Percentiles rank a stretch among this genome's conserved stretches.
Conservation (phyloP, 2,797 vertebrate species). For the Poeciliopsis presidionis region DNA sequence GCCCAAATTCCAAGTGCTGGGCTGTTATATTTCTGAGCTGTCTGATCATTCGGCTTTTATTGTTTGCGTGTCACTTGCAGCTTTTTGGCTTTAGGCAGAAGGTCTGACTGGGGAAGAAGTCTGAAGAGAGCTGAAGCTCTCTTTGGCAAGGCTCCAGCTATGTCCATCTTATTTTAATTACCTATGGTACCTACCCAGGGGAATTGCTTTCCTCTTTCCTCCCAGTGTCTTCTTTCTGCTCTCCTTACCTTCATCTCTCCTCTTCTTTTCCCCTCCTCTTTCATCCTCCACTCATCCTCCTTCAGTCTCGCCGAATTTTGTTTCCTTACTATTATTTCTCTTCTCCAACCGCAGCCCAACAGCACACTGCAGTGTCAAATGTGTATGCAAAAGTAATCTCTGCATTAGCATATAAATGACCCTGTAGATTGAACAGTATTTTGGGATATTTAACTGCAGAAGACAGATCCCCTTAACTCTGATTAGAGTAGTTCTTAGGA, state of each 20-base stretch:
- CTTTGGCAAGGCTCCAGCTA: constrained; percentile 73
- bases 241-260: constrained; percentile 45
- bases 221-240: constrained; percentile 46
- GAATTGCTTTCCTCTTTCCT: constrained; percentile 63
- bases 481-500: constrained; percentile 63
- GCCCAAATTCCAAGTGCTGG: constrained; percentile 28
- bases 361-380: constrained; percentile 61
- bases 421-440: constrained; percentile 81
- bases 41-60: constrained; percentile 39
- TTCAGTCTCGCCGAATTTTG: constrained; percentile 26
- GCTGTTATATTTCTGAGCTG: constrained; percentile 33
- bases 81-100: constrained; percentile 61
- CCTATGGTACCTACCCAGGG: constrained; percentile 70
- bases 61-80: constrained; percentile 56
- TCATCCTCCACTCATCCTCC: constrained; percentile 36
- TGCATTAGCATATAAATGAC: constrained; percentile 86
- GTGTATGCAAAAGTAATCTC: constrained; percentile 75
- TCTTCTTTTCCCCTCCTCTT: constrained; percentile 28
- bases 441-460: constrained; percentile 80
- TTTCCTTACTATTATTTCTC: constrained; percentile 10
- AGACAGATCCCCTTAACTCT: constrained; percentile 75
- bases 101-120: constrained; percentile 70
- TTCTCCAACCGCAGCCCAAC: constrained; percentile 42
- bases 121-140: constrained; percentile 69
- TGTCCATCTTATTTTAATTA: constrained; percentile 82